Evolutionary conservation across 2,113 vertebrate species (phyloP), one percentile per base, ranked within the genome.

Genomic region (Pimephales promelas): DNA sequence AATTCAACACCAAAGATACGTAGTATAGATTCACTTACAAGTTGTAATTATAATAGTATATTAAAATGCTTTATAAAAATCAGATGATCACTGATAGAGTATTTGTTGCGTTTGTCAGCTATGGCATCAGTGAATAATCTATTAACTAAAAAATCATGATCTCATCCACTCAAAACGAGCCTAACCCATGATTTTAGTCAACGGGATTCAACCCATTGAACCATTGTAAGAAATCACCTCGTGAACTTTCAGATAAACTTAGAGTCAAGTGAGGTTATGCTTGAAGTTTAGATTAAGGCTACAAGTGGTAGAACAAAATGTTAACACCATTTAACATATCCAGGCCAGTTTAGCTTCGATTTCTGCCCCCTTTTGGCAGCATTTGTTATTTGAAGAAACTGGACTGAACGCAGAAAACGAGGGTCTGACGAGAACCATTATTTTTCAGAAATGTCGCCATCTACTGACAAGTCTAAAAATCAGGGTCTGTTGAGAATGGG

Each of bases 51-150:
- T 49, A 83, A 86, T 83, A 83, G 84, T 79, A 73, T 84, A 89
- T 84, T 84, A 85, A 88, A 89, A 87, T 77, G 66, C 24, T 74
- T 71, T 85, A 78, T 85, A 85, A 87, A 89, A 88, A 8, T 54
- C 49, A 83, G 81, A 85, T 81, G 86, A 74, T 84, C 82, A 86
- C 86, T 84, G 79, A 70, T 54, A 78, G 20, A 83, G 61, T 61
- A 86, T 81, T 40, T 72, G 49, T 79, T 82, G 83, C 64, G 81
- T 85, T 70, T 66, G 18, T 62, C 73, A 77, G 62, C 56, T 26
- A 76, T 59, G 45, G 62, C 45, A 47, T 75, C 72, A 43, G 52
- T 82, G 73, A 87, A 20, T 78, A 28, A 68, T 81, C 64, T 13
- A 59, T n/a, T 45, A 79, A 43, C 26, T 6, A 4, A 68, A 45